A percentile compares a stretch with the other conserved stretches of the same genome.
phyloP scores from a whole-genome alignment of 2,888 invertebrate species.

The Eudemis profundana region DNA sequence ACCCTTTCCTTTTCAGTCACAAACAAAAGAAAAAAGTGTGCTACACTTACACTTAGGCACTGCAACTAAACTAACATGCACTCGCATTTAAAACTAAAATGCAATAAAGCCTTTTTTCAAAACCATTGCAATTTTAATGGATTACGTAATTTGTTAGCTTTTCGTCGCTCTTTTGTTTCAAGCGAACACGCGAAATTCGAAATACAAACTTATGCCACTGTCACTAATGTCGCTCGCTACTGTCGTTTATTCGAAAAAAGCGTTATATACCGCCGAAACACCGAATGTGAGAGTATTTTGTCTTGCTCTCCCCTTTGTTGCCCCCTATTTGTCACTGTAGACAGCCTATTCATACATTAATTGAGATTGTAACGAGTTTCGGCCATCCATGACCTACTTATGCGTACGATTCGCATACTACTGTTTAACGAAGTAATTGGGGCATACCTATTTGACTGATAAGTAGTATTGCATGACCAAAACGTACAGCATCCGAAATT shows the following conservation, averaged over 20 bases:
- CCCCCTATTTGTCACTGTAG: slow-evolving; percentile 45
- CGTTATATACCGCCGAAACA: too few species aligned
- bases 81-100: too few species aligned
- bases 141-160: not conserved
- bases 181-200: slow-evolving; percentile 2
- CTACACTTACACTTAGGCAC: too few species aligned
- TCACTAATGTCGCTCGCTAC: not conserved
- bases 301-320: slow-evolving; percentile 46
- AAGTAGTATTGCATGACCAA: slow-evolving; percentile 24
- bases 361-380: slow-evolving; percentile 60
- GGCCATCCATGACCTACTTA: slow-evolving; percentile 65
- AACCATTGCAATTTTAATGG: not conserved
- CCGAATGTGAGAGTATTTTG: slow-evolving; percentile 15
- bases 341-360: slow-evolving; percentile 60
- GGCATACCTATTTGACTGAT: slow-evolving; percentile 33
- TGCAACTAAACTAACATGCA: too few species aligned
- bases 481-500: slow-evolving; percentile 5
- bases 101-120: too few species aligned
- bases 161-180: slow-evolving; percentile 8
- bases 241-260: not conserved
- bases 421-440: slow-evolving; percentile 44
- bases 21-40: too few species aligned
- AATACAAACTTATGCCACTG: slow-evolving; percentile 10
- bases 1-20: too few species aligned
- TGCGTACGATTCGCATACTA: slow-evolving; percentile 33